phyloP scores from a whole-genome alignment of 1,140 invertebrate species.

The Procambarus virginalis region DNA sequence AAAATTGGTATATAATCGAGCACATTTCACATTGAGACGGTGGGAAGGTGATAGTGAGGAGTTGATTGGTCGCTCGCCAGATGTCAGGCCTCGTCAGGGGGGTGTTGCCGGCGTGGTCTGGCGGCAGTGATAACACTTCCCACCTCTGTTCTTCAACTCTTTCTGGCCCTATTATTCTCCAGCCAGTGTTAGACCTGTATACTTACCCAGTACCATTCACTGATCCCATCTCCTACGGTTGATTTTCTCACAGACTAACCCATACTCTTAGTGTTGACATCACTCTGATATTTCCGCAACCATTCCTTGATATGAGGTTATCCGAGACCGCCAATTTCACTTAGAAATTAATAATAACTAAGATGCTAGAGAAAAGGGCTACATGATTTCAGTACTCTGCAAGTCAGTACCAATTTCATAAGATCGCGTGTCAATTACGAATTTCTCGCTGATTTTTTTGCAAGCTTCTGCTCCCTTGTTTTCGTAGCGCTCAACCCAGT shows the following conservation, averaged over 20 bases:
- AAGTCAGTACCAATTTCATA: background rate
- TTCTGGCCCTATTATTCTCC: background rate
- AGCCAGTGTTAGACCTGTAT: background rate
- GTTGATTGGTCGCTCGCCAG: background rate
- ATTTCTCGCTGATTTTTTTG: background rate
- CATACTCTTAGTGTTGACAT: background rate
- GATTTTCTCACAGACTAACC: background rate
- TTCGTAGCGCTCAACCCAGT: background rate
- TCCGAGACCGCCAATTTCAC: background rate
- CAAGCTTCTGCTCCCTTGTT: background rate
- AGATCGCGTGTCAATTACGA: background rate
- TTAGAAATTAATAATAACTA: background rate
- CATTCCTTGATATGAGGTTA: background rate
- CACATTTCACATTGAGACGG: too few relatives aligned
- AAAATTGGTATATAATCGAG: too few relatives aligned
- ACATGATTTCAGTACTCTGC: background rate
- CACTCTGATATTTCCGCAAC: background rate
- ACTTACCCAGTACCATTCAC: background rate
- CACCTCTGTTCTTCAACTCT: background rate
- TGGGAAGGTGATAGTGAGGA: too few relatives aligned
- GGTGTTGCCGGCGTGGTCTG: background rate
- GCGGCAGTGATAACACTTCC: too few relatives aligned
- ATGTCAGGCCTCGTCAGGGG: background rate
- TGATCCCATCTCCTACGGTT: background rate
- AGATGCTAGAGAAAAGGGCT: background rate